Evolutionary conservation across 2,113 vertebrate species (phyloP).

Genomic region (Pipa parva): DNA sequence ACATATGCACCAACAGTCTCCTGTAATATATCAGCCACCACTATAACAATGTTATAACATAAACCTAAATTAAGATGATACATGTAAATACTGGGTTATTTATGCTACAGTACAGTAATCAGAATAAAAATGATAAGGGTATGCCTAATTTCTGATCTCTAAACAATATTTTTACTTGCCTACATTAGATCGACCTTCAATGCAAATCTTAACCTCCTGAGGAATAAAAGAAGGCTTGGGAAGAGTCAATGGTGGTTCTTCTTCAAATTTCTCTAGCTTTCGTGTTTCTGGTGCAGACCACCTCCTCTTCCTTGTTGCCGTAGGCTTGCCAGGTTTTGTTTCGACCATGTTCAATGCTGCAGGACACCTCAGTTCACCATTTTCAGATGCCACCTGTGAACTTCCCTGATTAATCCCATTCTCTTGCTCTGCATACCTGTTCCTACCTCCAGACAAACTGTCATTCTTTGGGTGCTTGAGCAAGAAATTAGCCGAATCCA

Average conservation of each 20-base stretch:
- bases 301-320: slow-evolving; percentile 82
- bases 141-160: slow-evolving; percentile 61
- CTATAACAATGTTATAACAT: slow-evolving; percentile 83
- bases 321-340: slow-evolving; percentile 72
- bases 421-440: slow-evolving; percentile 80
- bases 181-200: slow-evolving; percentile 95
- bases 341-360: slow-evolving; percentile 69
- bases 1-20: slow-evolving; percentile 70
- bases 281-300: slow-evolving; percentile 96
- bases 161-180: slow-evolving; percentile 79
- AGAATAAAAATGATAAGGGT: slow-evolving; percentile 72
- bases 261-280: slow-evolving; percentile 88
- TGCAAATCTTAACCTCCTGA: slow-evolving; percentile 97
- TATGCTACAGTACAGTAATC: slow-evolving; percentile 91
- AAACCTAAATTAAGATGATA: slow-evolving; percentile 86
- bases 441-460: slow-evolving; percentile 62
- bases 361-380: slow-evolving; percentile 80
- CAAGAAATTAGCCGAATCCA: slow-evolving; percentile 74
- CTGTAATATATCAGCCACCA: slow-evolving; percentile 76
- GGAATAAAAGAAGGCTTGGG: slow-evolving; percentile 95
- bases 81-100: slow-evolving; percentile 86
- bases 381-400: slow-evolving; percentile 72
- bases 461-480: slow-evolving; percentile 77
- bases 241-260: slow-evolving; percentile 90
- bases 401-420: slow-evolving; percentile 82